phyloP scores from a whole-genome alignment of 2,888 invertebrate genomes.

The Caradrina kadenii region DNA sequence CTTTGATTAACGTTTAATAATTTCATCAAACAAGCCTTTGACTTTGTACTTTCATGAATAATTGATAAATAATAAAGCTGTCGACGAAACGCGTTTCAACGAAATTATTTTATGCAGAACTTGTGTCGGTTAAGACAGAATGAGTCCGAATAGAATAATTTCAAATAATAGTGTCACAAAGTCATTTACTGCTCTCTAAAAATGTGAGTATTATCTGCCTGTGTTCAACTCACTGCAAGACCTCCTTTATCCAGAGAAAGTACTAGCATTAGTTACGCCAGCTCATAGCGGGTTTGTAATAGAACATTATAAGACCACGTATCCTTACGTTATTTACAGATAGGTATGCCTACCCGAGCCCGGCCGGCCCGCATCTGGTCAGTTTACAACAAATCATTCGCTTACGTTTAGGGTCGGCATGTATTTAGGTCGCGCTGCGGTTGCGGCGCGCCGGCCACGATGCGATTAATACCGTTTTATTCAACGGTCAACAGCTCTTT shows the following conservation, averaged over 20 bases:
- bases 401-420: conserved; percentile 28
- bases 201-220: no score
- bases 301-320: no score
- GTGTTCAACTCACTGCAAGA: no score
- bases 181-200: no score
- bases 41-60: conserved; percentile 39
- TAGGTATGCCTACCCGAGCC: neutral
- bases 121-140: neutral
- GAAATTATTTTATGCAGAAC: conserved; percentile 22
- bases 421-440: conserved; percentile 50
- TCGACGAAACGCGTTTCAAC: conserved; percentile 20
- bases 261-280: no score
- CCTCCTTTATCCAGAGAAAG: no score
- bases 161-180: no score
- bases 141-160: neutral
- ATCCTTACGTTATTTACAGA: no score
- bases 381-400: conserved; percentile 38
- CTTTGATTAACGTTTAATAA: conserved; percentile 27
- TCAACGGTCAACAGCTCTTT: conserved; percentile 31
- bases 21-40: conserved; percentile 26
- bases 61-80: conserved; percentile 21
- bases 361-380: conserved; percentile 2
- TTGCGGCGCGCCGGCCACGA: conserved; percentile 15
- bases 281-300: no score
- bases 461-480: conserved; percentile 48